Conservation (phyloP, 2,113 vertebrate genomes). For the Ceyx melanurus region DNA sequence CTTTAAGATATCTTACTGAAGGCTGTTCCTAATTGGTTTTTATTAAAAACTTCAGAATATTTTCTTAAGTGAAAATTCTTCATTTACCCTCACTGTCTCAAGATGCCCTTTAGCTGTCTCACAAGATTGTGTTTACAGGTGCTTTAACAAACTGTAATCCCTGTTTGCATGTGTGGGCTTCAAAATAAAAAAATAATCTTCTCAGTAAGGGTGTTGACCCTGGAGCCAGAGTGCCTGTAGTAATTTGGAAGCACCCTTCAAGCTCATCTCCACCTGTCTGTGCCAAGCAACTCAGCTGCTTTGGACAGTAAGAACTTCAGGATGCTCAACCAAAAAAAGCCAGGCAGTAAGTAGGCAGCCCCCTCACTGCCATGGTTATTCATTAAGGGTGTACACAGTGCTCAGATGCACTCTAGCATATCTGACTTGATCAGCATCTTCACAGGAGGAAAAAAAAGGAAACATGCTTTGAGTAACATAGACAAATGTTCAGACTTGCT, state of each 20-base stretch:
- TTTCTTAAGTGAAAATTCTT: not conserved
- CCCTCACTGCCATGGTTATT: not conserved
- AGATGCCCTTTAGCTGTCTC: too few species aligned
- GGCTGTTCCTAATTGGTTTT: not conserved
- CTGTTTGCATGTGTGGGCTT: not conserved
- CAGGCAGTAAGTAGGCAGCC: not conserved
- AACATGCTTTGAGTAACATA: not conserved
- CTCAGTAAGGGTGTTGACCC: not conserved
- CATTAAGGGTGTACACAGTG: not conserved
- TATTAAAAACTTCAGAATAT: not conserved
- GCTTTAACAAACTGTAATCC: not conserved
- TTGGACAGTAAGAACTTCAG: not conserved
- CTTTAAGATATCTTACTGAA: not conserved
- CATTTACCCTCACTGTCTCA: not conserved
- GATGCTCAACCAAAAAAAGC: not conserved
- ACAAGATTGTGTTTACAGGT: too few species aligned
- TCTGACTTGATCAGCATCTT: not conserved
- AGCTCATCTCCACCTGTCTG: not conserved
- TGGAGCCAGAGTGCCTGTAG: not conserved
- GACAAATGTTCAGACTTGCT: constrained; percentile 62
- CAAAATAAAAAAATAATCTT: constrained; percentile 61
- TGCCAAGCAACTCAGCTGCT: not conserved
- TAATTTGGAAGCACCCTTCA: not conserved
- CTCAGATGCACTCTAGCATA: not conserved
- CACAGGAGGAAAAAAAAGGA: not conserved